These are phyloP conservation scores for Melitaea athalia DNA, from an alignment of 2,888 invertebrate species.

Conservation along the genomic window DNA sequence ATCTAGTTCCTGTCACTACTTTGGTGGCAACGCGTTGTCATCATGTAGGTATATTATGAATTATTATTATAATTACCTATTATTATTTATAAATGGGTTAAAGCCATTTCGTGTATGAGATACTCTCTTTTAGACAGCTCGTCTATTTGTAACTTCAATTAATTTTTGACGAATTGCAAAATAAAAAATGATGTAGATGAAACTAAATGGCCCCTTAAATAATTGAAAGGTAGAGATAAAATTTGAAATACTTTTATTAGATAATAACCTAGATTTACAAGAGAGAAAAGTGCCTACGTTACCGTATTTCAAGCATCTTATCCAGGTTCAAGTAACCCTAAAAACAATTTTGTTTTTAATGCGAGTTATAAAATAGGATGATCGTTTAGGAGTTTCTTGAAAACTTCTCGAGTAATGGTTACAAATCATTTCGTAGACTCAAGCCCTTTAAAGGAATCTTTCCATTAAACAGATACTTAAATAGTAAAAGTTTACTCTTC, in stretches of 20 bases:
- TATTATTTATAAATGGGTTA: too few relatives aligned
- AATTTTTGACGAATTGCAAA: too few relatives aligned
- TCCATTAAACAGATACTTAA: slow-evolving; percentile 9
- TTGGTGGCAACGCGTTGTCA: too few relatives aligned
- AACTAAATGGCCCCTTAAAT: neutral
- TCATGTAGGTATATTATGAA: too few relatives aligned
- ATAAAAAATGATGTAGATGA: too few relatives aligned
- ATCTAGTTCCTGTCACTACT: too few relatives aligned
- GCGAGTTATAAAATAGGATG: slow-evolving; percentile 30
- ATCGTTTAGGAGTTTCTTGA: slow-evolving; percentile 25
- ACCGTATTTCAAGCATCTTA: neutral
- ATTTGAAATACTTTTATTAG: neutral
- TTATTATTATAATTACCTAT: too few relatives aligned
- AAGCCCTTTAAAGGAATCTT: slow-evolving; percentile 18
- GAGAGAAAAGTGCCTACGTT: neutral
- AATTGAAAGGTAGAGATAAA: neutral
- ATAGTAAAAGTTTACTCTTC: neutral
- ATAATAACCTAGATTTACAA: neutral
- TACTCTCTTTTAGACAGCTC: too few relatives aligned
- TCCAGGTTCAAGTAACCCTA: slow-evolving; percentile 5
- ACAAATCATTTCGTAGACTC: slow-evolving; percentile 16
- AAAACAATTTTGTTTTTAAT: slow-evolving; percentile 35
- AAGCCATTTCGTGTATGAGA: too few relatives aligned
- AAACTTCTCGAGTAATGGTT: slow-evolving; percentile 22
- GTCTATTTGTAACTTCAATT: too few relatives aligned